A percentile compares a stretch with the other conserved stretches of the same genome.
Conservation (phyloP, 2,113 vertebrate genomes). For the Leptocoma aspasia region DNA sequence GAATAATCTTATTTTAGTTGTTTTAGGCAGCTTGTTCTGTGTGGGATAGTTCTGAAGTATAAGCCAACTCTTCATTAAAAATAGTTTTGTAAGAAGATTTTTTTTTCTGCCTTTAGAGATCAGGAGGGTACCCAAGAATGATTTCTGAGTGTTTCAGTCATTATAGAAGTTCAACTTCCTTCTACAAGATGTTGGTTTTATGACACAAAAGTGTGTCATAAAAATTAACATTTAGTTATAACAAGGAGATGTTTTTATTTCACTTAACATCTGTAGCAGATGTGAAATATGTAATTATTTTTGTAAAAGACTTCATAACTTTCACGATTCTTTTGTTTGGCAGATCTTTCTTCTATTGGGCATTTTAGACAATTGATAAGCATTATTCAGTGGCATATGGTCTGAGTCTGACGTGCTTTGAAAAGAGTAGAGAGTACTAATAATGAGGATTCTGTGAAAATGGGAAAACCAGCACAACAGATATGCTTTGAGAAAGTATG, state of each 20-base stretch:
- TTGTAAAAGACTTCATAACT: conserved; percentile 70
- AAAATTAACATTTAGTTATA: conserved; percentile 72
- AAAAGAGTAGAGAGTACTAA: conserved; percentile 81
- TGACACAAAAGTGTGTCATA: conserved; percentile 58
- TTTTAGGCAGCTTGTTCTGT: background rate
- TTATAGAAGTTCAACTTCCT: conserved; percentile 36
- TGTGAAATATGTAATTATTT: conserved; percentile 73
- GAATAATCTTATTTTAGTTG: background rate
- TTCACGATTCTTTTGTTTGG: conserved; percentile 67
- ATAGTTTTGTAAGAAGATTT: background rate
- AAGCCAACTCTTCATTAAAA: background rate
- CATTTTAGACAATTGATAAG: conserved; percentile 77
- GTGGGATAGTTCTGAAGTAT: background rate
- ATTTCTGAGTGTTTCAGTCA: conserved; percentile 29
- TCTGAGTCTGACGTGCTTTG: conserved; percentile 81
- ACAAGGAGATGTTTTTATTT: conserved; percentile 71
- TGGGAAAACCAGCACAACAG: conserved; percentile 80
- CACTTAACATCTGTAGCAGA: conserved; percentile 74
- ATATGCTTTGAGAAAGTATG: conserved; percentile 80
- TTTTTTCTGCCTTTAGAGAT: background rate
- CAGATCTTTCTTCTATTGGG: conserved; percentile 72
- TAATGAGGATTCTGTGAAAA: conserved; percentile 84
- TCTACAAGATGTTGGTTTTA: conserved; percentile 56
- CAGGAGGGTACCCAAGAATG: background rate
- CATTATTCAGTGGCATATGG: conserved; percentile 84